phyloP scores from a whole-genome alignment of 2,888 invertebrate species.

The Adineta ricciae region DNA sequence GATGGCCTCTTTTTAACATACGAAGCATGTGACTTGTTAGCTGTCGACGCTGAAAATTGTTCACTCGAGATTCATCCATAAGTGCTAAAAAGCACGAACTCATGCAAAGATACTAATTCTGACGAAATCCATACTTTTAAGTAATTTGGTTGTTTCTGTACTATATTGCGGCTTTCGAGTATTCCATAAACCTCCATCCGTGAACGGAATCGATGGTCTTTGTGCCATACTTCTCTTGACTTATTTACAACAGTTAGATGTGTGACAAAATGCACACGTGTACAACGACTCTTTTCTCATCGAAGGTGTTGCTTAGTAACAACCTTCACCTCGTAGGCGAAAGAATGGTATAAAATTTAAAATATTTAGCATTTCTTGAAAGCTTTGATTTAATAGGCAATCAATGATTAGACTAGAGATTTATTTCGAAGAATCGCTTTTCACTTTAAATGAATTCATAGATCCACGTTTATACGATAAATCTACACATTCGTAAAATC shows the following conservation, averaged over 20 bases:
- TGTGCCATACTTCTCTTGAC: neutral
- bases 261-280: neutral
- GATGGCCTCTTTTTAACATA: neutral
- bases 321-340: neutral
- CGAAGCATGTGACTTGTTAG: slow-evolving; percentile 1
- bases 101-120: no score
- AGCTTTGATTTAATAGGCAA: no score
- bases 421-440: no score
- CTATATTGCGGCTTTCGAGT: neutral
- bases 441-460: no score
- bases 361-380: no score
- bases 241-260: neutral
- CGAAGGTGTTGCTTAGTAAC: neutral
- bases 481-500: no score
- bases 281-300: neutral
- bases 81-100: neutral
- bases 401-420: no score
- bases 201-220: neutral
- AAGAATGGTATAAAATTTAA: no score
- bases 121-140: neutral
- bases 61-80: neutral
- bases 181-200: slow-evolving; percentile 14
- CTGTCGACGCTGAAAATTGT: slow-evolving; percentile 2
- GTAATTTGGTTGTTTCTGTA: neutral
- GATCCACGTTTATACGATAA: no score